Conservation (phyloP, 2,888 invertebrate genomes). For the Zeuzera pyrina region DNA sequence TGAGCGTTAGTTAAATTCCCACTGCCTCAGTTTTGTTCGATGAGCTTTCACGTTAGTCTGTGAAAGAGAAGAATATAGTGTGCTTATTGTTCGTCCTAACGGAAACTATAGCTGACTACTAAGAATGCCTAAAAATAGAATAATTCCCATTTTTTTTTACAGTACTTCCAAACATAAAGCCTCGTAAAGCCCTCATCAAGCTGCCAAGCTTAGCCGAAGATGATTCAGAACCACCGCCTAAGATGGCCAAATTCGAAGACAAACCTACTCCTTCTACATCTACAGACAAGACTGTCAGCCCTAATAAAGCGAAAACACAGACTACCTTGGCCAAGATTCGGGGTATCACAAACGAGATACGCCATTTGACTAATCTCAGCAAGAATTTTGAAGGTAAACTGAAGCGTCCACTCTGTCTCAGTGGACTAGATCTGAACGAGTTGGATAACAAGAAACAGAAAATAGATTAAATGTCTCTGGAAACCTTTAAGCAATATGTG, state of each 20-base stretch:
- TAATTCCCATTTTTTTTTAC: too few relatives aligned
- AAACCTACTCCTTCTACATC: constrained; percentile 19
- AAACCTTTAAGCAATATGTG: too few relatives aligned
- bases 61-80: too few relatives aligned
- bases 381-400: constrained; percentile 29
- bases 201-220: constrained; percentile 49
- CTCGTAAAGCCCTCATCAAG: constrained; percentile 48
- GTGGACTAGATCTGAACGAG: constrained; percentile 18
- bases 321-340: constrained; percentile 37
- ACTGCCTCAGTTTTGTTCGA: too few relatives aligned
- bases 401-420: constrained; percentile 26
- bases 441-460: constrained; percentile 34
- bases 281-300: constrained; percentile 18
- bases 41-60: too few relatives aligned
- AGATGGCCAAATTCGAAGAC: constrained; percentile 21
- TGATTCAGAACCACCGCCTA: constrained; percentile 26
- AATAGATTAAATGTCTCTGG: constrained; percentile 26
- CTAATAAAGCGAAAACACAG: constrained; percentile 21
- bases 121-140: too few relatives aligned
- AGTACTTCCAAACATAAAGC: constrained; percentile 67
- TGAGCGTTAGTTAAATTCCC: too few relatives aligned
- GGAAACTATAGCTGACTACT: too few relatives aligned
- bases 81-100: too few relatives aligned
- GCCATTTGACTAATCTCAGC: constrained; percentile 25
- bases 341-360: constrained; percentile 44